phyloP scores from a whole-genome alignment of 2,113 vertebrate species.

The Cercocebus atys region DNA sequence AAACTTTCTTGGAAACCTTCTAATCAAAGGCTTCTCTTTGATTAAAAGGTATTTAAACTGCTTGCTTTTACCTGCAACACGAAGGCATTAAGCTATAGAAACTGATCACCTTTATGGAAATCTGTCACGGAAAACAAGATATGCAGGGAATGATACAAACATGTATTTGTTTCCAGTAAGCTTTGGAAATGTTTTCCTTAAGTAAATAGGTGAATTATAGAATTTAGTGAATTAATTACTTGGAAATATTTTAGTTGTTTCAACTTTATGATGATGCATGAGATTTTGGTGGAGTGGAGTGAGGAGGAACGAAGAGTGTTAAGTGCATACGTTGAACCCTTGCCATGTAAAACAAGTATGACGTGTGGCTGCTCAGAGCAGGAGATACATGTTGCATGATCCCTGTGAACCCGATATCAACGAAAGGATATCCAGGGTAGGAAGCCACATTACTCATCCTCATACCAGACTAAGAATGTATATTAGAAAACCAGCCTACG shows the following conservation, averaged over 20 bases:
- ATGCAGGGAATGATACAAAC: not conserved
- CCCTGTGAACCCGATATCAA: too few species aligned
- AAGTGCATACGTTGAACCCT: not conserved
- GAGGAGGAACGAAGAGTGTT: not conserved
- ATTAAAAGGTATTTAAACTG: not conserved
- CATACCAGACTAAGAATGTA: too few species aligned
- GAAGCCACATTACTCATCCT: not conserved
- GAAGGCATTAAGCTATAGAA: not conserved
- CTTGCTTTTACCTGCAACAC: not conserved
- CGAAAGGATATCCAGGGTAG: not conserved
- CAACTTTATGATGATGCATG: not conserved
- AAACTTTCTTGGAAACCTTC: not conserved
- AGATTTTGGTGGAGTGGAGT: not conserved
- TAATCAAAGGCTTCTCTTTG: not conserved
- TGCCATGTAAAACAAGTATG: fast-evolving
- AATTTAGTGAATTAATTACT: not conserved
- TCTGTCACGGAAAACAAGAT: not conserved
- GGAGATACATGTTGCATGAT: not conserved
- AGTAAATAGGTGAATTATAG: not conserved
- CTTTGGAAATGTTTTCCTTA: not conserved
- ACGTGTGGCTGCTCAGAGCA: not conserved
- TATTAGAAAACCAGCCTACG: not conserved
- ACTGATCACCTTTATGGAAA: not conserved
- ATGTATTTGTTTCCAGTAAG: not conserved
- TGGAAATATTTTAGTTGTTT: not conserved